Evolutionary conservation across 2,113 vertebrate species (phyloP).

Genomic region (Pithys albifrons): DNA sequence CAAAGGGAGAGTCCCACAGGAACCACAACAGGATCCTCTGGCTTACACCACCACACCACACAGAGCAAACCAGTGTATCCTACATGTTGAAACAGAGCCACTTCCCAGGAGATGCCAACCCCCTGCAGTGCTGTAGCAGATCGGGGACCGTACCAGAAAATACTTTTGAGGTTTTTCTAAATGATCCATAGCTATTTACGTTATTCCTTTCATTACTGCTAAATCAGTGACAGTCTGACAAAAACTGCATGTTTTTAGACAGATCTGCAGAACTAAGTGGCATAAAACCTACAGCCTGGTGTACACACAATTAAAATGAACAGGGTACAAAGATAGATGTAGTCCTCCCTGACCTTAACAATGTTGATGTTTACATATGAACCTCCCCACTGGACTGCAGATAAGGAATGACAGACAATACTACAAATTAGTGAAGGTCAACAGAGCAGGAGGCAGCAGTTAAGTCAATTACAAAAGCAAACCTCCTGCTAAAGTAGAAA

Average conservation of each 20-base stretch:
- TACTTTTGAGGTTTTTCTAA: background rate
- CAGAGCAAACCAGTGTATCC: background rate
- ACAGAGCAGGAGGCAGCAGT: slow-evolving; percentile 65
- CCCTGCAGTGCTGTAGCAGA: background rate
- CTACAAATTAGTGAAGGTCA: slow-evolving; percentile 75
- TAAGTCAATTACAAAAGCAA: slow-evolving; percentile 72
- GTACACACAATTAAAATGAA: slow-evolving; percentile 8
- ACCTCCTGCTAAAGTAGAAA: slow-evolving; percentile 51
- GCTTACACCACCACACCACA: background rate
- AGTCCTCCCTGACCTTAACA: slow-evolving; percentile 12
- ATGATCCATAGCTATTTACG: background rate
- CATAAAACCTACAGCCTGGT: background rate
- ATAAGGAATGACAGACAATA: slow-evolving; percentile 69
- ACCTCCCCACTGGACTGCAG: background rate
- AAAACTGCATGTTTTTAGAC: background rate
- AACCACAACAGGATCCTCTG: background rate
- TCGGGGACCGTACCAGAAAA: accelerated
- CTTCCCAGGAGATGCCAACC: accelerated
- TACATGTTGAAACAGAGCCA: accelerated
- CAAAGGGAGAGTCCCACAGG: background rate
- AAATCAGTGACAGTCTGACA: background rate
- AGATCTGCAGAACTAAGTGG: background rate
- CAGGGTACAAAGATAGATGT: slow-evolving; percentile 12
- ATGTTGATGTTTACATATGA: slow-evolving; percentile 60
- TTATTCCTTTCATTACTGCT: background rate